Evolutionary conservation across 2,113 vertebrate species (phyloP).

Genomic region (Setophaga kirtlandii): DNA sequence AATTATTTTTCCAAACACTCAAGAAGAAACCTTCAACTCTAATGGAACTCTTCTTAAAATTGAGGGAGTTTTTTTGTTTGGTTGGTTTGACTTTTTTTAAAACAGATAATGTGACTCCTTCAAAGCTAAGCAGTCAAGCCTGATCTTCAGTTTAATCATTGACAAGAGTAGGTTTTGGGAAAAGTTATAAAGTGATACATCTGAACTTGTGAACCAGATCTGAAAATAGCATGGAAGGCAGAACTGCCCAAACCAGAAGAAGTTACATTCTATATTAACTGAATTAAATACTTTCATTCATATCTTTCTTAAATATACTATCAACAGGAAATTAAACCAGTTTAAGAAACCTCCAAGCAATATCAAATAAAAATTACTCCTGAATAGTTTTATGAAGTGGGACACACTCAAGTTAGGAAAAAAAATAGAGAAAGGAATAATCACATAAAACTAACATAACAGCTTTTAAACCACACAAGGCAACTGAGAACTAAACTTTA

Average conservation of each 20-base stretch:
- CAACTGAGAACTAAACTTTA: neutral
- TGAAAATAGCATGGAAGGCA: neutral
- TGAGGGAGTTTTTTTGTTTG: fast-evolving
- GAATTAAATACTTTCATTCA: neutral
- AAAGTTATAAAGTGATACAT: neutral
- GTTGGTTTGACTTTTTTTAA: neutral
- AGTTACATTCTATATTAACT: neutral
- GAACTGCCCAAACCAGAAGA: neutral
- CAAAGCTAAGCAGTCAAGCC: neutral
- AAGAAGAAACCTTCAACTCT: neutral
- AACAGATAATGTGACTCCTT: neutral
- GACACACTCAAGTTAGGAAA: neutral
- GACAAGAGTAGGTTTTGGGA: neutral
- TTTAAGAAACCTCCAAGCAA: neutral
- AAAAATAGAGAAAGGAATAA: neutral
- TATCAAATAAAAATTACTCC: neutral
- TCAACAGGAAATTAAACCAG: neutral
- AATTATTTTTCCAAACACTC: neutral
- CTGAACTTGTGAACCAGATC: neutral
- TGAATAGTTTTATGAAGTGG: neutral
- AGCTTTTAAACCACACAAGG: neutral
- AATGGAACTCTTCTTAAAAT: neutral
- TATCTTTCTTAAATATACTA: neutral
- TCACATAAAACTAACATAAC: neutral
- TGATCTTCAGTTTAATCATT: neutral